phyloP scores from a whole-genome alignment of 2,113 vertebrate species.

The Leptodactylus fuscus region DNA sequence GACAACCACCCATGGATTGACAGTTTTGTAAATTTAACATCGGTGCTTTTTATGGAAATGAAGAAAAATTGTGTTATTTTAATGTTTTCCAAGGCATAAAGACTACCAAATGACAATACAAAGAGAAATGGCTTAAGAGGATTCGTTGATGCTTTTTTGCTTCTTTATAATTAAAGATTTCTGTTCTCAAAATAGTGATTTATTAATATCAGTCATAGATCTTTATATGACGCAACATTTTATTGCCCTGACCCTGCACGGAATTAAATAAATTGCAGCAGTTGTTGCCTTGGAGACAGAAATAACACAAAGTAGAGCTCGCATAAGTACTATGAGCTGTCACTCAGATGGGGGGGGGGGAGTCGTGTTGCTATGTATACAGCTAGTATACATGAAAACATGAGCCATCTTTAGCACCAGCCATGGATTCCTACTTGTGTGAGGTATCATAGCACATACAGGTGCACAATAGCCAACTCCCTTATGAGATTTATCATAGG shows the following conservation, averaged over 20 bases:
- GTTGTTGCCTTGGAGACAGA: conserved; percentile 49
- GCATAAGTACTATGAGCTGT: background rate
- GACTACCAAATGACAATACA: too few species aligned
- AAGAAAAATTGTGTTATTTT: too few species aligned
- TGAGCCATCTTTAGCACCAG: background rate
- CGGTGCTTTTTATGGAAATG: too few species aligned
- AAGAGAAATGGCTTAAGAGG: background rate
- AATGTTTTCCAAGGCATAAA: too few species aligned
- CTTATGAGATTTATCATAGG: background rate
- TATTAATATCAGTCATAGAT: background rate
- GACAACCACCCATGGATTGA: too few species aligned
- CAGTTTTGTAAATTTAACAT: too few species aligned
- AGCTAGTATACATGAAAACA: background rate
- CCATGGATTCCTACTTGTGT: background rate
- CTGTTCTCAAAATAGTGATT: background rate
- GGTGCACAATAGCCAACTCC: background rate
- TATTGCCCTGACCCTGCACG: background rate
- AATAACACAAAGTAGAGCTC: conserved; percentile 16
- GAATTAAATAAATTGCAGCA: conserved; percentile 16
- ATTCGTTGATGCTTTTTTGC: background rate
- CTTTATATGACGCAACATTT: background rate
- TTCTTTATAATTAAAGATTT: background rate
- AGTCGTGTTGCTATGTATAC: background rate
- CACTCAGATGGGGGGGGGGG: conserved; percentile 9
- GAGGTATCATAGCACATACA: background rate